These are phyloP conservation scores for Otis tarda DNA, from an alignment of 2,113 vertebrate genomes.

Conservation along the genomic window DNA sequence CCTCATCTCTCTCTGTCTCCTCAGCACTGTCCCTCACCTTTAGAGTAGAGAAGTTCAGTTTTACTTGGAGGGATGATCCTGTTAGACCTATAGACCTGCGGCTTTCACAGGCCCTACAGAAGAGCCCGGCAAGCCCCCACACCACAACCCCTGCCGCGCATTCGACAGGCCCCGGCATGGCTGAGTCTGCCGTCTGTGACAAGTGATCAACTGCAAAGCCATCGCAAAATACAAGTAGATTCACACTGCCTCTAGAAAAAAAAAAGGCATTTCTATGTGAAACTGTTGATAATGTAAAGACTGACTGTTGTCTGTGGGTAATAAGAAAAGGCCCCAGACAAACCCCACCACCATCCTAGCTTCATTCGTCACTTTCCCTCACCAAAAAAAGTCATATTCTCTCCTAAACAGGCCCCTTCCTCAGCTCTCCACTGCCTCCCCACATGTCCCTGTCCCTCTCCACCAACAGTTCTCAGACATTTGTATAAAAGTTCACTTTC, in stretches of 20 bases:
- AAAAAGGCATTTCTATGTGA: not conserved
- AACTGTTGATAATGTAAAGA: not conserved
- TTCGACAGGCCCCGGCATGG: accelerated
- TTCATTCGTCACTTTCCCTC: not conserved
- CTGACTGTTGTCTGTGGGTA: not conserved
- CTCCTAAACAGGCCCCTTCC: not conserved
- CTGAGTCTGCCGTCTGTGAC: accelerated
- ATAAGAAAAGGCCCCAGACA: not conserved
- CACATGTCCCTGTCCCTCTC: not conserved
- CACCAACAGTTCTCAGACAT: not conserved
- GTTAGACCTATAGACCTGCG: not conserved
- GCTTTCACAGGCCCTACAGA: accelerated
- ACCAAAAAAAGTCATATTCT: not conserved
- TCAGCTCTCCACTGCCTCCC: not conserved
- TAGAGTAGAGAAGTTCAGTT: not conserved
- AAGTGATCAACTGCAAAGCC: not conserved
- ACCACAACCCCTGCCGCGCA: accelerated
- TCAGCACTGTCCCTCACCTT: not conserved
- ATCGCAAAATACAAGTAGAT: not conserved
- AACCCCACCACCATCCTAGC: not conserved
- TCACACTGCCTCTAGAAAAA: not conserved
- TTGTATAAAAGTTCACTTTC: not conserved
- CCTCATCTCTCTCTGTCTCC: not conserved
- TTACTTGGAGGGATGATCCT: not conserved
- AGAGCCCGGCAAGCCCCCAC: not conserved